Evolutionary conservation across 1,140 invertebrate species (phyloP), one percentile per base, ranked within the genome.

Genomic region (Phortica variegata): DNA sequence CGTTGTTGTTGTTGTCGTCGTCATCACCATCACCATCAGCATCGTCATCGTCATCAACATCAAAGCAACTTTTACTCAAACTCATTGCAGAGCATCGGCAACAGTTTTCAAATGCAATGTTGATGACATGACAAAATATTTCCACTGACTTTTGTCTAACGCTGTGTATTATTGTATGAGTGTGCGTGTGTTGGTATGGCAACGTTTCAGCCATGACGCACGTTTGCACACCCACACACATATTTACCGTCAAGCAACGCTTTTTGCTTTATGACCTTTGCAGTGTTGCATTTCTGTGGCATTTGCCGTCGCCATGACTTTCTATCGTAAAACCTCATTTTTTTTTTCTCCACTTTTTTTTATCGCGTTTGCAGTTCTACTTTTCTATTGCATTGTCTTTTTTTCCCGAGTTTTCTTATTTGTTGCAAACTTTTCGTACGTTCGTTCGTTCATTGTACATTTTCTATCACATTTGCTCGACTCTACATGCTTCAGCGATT

Each of bases 61-160:
- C n/a, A n/a, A n/a, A n/a, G n/a, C n/a, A n/a, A n/a, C n/a, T n/a
- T n/a, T n/a, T n/a, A n/a, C n/a, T n/a, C n/a, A n/a, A n/a, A n/a
- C n/a, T 31, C 52, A 41, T 42, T 46, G 21, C 52, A 51, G 43
- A 43, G 29, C 32, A 43, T 49, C 51, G 23, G 57, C 61, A 60
- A 65, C 61, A 58, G 61, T 65, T 65, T 53, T 60, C 60, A 49
- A 34, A 8, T 9, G 18, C 36, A 15, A 17, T 18, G 36, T 19
- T 66, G 63, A 66, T 68, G 63, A 66, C 63, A 66, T 66, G 63
- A 66, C 63, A 66, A 66, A 66, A 66, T 66, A 66, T 66, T 66
- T 66, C 59, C 62, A 53, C 62, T 56, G 62, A 57, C 59, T 62
- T 58, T 58, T 61, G 58, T n/a, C 26, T 29, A 12, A 6, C 26